Conservation (phyloP, 2,888 invertebrate genomes). For the Elmis aenea region DNA sequence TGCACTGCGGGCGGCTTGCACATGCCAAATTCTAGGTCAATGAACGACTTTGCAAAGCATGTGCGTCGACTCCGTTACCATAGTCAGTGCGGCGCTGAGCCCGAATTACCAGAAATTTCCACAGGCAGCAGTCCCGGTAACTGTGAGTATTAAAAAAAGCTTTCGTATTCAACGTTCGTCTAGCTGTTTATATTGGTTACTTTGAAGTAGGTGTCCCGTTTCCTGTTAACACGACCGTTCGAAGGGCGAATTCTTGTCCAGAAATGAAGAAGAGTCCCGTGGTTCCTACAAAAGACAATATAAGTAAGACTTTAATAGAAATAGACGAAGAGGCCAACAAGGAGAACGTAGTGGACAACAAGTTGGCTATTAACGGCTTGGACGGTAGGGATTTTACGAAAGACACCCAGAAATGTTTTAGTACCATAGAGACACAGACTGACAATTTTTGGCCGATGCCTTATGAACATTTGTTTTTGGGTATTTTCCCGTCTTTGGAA, state of each 20-base stretch:
- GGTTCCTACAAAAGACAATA: slow-evolving; percentile 25
- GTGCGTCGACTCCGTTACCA: slow-evolving; percentile 57
- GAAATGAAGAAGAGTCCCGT: slow-evolving; percentile 50
- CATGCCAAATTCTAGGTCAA: slow-evolving; percentile 55
- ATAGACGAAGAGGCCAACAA: slow-evolving; percentile 39
- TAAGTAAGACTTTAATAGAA: slow-evolving; percentile 40
- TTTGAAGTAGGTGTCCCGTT: slow-evolving; percentile 19
- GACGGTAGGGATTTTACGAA: slow-evolving; percentile 4
- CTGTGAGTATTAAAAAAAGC: slow-evolving; percentile 26
- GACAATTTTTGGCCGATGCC: slow-evolving; percentile 64
- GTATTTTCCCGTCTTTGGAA: slow-evolving; percentile 54
- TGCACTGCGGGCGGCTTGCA: slow-evolving; percentile 58
- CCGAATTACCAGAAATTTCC: slow-evolving; percentile 35
- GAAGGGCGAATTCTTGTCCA: slow-evolving; percentile 63
- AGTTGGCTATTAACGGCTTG: slow-evolving; percentile 1
- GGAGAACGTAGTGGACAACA: slow-evolving; percentile 10
- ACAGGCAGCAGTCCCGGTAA: slow-evolving; percentile 49
- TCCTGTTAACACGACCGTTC: slow-evolving; percentile 43
- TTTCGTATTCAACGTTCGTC: background rate
- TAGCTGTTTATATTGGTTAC: background rate
- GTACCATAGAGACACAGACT: slow-evolving; percentile 57
- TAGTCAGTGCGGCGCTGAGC: slow-evolving; percentile 58
- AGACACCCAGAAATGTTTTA: slow-evolving; percentile 9
- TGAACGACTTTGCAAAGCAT: slow-evolving; percentile 54
- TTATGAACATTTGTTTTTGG: slow-evolving; percentile 72